Base-by-base conservation (phyloP, 2,888 invertebrate genomes). In the Macrosoma leucophasiata region DNA sequence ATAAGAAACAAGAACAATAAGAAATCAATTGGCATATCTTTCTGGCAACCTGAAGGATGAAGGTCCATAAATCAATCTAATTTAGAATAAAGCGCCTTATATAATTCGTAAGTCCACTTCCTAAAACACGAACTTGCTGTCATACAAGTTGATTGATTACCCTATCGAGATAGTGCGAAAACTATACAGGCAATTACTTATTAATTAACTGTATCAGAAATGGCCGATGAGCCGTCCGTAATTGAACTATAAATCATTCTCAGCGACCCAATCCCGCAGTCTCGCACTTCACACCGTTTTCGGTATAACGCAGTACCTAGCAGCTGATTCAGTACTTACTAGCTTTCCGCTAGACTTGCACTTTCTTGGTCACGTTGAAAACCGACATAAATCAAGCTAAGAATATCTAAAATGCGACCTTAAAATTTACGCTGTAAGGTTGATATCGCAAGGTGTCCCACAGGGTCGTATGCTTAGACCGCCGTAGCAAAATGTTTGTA, bases 161-260 rank as follows among this genome's bases (percentile, higher is more conserved):
- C 4, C 11, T 17, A 15, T 7, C 14, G 18, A 12, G 20, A 26
- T 30, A 29, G 29, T 35, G 36, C 32, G 39, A 43, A 44, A 48
- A 41, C 34, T 41, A 41, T 39, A 39, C 34, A 38, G 37, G 23
- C 47, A 54, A 57, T 55, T 55, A 58, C 52, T 55, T 58, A 58
- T 58, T 63, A 61, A 60, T 62, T 55, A 60, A 60, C 61, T 55
- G 48, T 60, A 63, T 58, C 52, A 47, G 48, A 48, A 58, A 62
- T 58, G 59, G 59, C 65, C 69, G 62, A 71, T 69, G 69, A 69
- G 62, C 55, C 55, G 54, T 56, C 56, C 59, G 55, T 77, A 79
- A 81, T 79, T 78, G 72, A 65, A 65, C 69, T 62, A 81, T 82
- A 77, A 79, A 82, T 82, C 82, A 81, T 66, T 55, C 48, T 37